Evolutionary conservation across 2,888 invertebrate genomes (phyloP).

Genomic region (Hypselothyrea guttata): DNA sequence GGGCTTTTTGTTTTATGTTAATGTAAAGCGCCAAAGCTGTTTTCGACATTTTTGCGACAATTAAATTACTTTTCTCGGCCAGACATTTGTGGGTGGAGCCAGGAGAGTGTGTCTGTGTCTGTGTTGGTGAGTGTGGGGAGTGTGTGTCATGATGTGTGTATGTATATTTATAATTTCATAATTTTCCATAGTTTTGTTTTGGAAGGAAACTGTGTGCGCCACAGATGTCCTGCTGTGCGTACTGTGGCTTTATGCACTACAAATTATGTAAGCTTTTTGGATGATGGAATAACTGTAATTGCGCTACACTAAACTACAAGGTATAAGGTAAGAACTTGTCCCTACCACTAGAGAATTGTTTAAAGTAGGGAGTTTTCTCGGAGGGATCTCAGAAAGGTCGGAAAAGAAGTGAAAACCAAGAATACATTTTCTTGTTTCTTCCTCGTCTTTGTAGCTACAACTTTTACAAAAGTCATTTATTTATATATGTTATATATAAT

Average conservation of each 20-base stretch:
- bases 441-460: too few relatives aligned
- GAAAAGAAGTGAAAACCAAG: too few relatives aligned
- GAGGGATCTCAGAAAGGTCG: too few relatives aligned
- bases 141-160: slow-evolving; percentile 16
- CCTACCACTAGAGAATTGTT: too few relatives aligned
- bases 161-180: slow-evolving; percentile 69
- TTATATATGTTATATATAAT: too few relatives aligned
- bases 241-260: slow-evolving; percentile 60
- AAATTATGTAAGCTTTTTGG: slow-evolving; percentile 50
- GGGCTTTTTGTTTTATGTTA: slow-evolving; percentile 58
- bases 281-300: slow-evolving; percentile 23
- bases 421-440: too few relatives aligned
- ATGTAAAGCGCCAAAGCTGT: slow-evolving; percentile 69
- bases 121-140: slow-evolving; percentile 6
- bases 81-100: slow-evolving; percentile 55
- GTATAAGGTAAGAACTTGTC: too few relatives aligned
- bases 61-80: slow-evolving; percentile 73
- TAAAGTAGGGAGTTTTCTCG: too few relatives aligned
- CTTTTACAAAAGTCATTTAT: too few relatives aligned
- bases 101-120: slow-evolving; percentile 11
- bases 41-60: slow-evolving; percentile 74
- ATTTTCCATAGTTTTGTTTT: slow-evolving; percentile 68
- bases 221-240: slow-evolving; percentile 64
- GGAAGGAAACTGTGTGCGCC: slow-evolving; percentile 37
- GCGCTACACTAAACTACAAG: not conserved